Conservation (phyloP, 1,140 invertebrate species). For the Conopomorpha cramerella region DNA sequence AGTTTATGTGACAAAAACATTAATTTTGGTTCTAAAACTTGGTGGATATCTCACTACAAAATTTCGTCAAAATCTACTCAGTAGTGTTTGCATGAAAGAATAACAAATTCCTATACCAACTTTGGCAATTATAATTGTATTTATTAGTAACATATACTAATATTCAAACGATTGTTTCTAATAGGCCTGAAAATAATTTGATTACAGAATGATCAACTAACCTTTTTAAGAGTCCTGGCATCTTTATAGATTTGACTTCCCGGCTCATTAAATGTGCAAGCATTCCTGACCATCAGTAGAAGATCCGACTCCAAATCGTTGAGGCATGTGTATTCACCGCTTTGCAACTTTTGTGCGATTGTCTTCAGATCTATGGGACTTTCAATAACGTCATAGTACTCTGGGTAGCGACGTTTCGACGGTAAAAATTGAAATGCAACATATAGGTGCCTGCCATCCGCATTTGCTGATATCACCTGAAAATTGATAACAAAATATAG, state of each 20-base stretch:
- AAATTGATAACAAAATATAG: too few species aligned
- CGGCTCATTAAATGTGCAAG: constrained; percentile 95
- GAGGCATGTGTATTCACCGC: constrained; percentile 75
- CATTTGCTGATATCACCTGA: constrained; percentile 77
- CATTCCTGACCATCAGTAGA: constrained; percentile 90
- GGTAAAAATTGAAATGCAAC: constrained; percentile 88
- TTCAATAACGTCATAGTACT: constrained; percentile 96
- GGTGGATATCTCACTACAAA: too few species aligned
- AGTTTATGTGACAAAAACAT: too few species aligned
- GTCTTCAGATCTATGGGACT: constrained; percentile 94
- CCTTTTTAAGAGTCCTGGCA: constrained; percentile 86
- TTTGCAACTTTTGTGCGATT: constrained; percentile 91
- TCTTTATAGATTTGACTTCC: constrained; percentile 97
- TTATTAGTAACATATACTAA: too few species aligned
- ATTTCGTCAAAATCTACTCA: too few species aligned
- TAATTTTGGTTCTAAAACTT: too few species aligned
- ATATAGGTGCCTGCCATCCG: constrained; percentile 81
- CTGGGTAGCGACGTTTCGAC: constrained; percentile 90
- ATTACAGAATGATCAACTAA: constrained; percentile 61
- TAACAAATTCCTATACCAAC: too few species aligned
- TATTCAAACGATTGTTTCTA: too few species aligned
- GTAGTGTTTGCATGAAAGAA: too few species aligned
- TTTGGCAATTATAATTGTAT: too few species aligned
- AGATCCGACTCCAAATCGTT: constrained; percentile 91
- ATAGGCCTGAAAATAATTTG: too few species aligned